These are phyloP conservation scores for Thalassarche chlororhynchos DNA, from an alignment of 2,113 vertebrate genomes.

Conservation along the genomic window DNA sequence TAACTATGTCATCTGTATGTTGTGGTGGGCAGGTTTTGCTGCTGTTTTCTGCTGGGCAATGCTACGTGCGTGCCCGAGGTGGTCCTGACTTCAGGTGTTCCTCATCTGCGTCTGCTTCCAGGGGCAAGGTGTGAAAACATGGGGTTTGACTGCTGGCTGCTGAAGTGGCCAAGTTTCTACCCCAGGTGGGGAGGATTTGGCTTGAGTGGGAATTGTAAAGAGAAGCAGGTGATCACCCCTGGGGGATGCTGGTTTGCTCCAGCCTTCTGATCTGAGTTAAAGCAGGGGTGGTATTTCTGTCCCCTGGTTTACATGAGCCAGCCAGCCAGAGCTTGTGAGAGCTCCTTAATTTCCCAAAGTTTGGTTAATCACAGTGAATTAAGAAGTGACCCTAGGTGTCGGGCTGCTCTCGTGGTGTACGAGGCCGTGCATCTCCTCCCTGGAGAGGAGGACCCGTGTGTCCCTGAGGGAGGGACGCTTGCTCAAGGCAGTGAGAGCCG, in stretches of 20 bases:
- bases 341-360: neutral
- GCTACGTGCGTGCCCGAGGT: rapidly evolving
- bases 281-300: neutral
- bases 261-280: neutral
- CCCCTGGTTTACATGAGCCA: neutral
- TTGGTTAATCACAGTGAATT: neutral
- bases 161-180: neutral
- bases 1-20: neutral
- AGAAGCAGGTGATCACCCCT: neutral
- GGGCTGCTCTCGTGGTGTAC: rapidly evolving
- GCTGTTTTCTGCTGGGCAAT: neutral
- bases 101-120: neutral
- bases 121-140: neutral
- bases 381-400: neutral
- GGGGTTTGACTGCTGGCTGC: neutral
- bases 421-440: neutral
- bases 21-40: neutral
- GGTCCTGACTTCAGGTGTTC: neutral
- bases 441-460: neutral
- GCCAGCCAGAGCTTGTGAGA: neutral
- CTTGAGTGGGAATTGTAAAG: neutral
- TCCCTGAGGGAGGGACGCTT: neutral
- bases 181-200: neutral
- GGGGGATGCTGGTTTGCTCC: neutral
- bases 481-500: neutral